Evolutionary conservation across 1,140 invertebrate genomes (phyloP), one percentile per base, ranked within the genome.

Genomic region (Trachymyrmex cornetzi): DNA sequence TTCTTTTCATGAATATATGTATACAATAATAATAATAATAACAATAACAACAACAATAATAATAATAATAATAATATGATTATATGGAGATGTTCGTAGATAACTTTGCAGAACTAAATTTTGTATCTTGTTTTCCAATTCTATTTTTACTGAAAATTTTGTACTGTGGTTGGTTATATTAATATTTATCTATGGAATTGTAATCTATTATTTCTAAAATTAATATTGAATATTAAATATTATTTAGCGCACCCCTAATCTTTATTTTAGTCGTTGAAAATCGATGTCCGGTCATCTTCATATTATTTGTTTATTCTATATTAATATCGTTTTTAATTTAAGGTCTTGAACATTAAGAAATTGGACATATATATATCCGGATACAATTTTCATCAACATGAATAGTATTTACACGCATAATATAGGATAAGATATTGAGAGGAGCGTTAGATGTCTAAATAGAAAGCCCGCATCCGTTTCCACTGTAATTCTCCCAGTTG

Each of bases 381-480:
- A 3, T 61, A 7, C 11, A 80, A 30, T 71, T 57, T 55, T 19
- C 14, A 81, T 57, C 30, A n/a, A 38, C 44, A 14, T 22, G 38
- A n/a, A 44, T 34, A 12, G 38, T 50, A 67, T 63, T 84, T 48
- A 19, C 74, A 30, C 55, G 38, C 7, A 74, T 84, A 84, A 48
- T 50, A 27, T 14, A 7, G 27, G 9, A 61, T 84, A 48, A 84
- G 80, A 74, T 74, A 84, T 61, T 27, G 71, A 50, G 55, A 63
- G 80, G 69, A 84, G 44, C n/a, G 69, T 75, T 84, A 75, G 69
- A 74, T 12, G 38, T 84, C 69, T 84, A 82, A 72, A 82, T 82
- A 75, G 69, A 84, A 74, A 61, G 55, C 80, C 69, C 80, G 69
- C 55, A 84, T 84, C 80, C 80, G 69, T 84, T 84, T 84, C 69